Conservation (phyloP, 2,797 vertebrate species). For the Hephaestus fuliginosus region DNA sequence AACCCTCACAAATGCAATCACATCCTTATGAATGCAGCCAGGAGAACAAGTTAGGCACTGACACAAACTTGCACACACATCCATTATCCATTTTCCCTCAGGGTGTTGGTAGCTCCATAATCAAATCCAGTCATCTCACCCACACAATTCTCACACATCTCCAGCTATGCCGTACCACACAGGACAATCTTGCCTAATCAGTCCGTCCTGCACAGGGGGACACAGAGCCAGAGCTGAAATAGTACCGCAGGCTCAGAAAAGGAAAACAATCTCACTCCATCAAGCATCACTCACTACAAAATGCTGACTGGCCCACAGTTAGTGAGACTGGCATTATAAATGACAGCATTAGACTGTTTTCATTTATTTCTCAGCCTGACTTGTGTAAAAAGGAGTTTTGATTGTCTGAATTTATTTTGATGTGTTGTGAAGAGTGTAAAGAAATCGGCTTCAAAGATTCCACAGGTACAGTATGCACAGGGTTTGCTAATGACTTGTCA, state of each 20-base stretch:
- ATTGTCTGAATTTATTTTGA: background rate
- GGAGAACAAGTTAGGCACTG: slow-evolving; percentile 35
- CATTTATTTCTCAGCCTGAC: slow-evolving; percentile 26
- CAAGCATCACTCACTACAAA: slow-evolving; percentile 42
- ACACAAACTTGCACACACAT: slow-evolving; percentile 38
- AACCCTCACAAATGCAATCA: slow-evolving; percentile 35
- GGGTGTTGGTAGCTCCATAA: slow-evolving; percentile 65
- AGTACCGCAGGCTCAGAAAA: slow-evolving; percentile 53
- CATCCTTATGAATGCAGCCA: slow-evolving; percentile 39
- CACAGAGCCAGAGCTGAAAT: slow-evolving; percentile 60
- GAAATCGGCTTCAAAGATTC: slow-evolving; percentile 5
- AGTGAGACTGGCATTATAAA: slow-evolving; percentile 29
- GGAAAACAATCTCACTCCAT: slow-evolving; percentile 53
- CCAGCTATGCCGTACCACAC: slow-evolving; percentile 56
- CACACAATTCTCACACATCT: slow-evolving; percentile 72
- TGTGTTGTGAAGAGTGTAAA: background rate
- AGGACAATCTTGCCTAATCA: slow-evolving; percentile 59
- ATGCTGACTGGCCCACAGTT: slow-evolving; percentile 21
- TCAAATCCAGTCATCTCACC: slow-evolving; percentile 74
- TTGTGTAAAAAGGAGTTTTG: background rate
- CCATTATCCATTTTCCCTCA: slow-evolving; percentile 63
- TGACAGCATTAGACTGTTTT: slow-evolving; percentile 1
- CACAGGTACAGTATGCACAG: background rate
- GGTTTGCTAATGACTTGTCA: slow-evolving; percentile 12
- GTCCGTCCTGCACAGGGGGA: slow-evolving; percentile 41